Conservation (phyloP, 2,888 invertebrate species). For the Lydus trimaculatus region DNA sequence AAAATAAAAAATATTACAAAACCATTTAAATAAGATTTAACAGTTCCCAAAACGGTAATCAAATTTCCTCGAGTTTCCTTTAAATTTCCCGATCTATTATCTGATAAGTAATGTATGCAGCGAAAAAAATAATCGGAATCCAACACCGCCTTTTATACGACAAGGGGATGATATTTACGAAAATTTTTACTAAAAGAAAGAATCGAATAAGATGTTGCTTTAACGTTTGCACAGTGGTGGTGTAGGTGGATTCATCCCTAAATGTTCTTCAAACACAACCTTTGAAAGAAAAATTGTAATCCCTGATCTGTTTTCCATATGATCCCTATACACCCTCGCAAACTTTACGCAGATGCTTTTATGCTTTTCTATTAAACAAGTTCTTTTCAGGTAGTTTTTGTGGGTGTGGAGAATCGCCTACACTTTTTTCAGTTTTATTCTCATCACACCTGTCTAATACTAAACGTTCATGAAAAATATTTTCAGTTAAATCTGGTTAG, state of each 20-base stretch:
- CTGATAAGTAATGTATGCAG: background rate
- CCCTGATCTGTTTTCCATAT: slow-evolving; percentile 1
- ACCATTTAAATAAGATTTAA: too few species aligned
- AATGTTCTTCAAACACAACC: background rate
- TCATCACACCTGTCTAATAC: background rate
- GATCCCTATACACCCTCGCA: background rate
- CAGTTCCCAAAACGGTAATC: background rate
- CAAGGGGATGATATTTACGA: background rate
- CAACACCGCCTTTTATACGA: background rate
- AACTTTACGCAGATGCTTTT: background rate
- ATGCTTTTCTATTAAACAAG: slow-evolving; percentile 2
- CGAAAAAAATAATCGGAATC: background rate
- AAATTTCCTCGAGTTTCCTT: background rate
- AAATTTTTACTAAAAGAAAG: background rate
- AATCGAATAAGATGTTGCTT: background rate
- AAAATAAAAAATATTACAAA: too few species aligned
- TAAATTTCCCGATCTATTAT: background rate
- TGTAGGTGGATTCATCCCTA: background rate
- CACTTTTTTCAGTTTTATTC: background rate
- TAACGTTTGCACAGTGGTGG: background rate
- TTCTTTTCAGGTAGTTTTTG: background rate
- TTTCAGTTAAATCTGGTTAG: background rate
- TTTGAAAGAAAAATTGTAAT: slow-evolving; percentile 1
- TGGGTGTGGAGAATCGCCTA: background rate
- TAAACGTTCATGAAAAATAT: background rate